Percentiles rank a stretch among this genome's conserved stretches.
Evolutionary conservation across 2,888 invertebrate species (phyloP).

Genomic region (Dermolepida albohirtum): DNA sequence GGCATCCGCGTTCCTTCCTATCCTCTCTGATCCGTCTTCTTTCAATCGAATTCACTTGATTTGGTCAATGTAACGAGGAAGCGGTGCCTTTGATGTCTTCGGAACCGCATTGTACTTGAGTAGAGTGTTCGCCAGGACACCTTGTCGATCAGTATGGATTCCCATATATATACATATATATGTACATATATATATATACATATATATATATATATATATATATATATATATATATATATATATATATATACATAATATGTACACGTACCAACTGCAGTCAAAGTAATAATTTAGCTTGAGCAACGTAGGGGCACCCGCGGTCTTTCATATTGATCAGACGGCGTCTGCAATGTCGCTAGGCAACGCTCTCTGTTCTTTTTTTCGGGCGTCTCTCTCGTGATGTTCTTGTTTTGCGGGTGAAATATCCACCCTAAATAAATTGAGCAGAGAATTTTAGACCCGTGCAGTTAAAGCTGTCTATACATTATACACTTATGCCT

Average conservation of each 20-base stretch:
- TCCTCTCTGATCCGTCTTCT: constrained; percentile 20
- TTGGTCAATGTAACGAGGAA: constrained; percentile 34
- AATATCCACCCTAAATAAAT: constrained; percentile 2
- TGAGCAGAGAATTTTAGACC: neutral
- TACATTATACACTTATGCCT: no score
- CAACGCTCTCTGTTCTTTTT: constrained; percentile 50
- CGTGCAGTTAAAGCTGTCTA: no score
- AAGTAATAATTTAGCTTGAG: constrained; percentile 50
- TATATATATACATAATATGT: no score
- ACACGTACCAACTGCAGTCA: constrained; percentile 46
- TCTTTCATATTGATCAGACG: constrained; percentile 60
- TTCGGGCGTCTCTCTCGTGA: constrained; percentile 45
- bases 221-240: no score
- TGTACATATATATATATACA: neutral
- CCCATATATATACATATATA: no score
- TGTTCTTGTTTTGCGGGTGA: constrained; percentile 17
- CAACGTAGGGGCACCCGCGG: constrained; percentile 48
- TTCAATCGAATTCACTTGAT: constrained; percentile 39
- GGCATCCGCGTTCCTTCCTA: constrained; percentile 25
- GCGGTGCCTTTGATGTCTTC: constrained; percentile 37
- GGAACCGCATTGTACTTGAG: constrained; percentile 11
- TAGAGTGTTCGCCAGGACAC: constrained; percentile 14
- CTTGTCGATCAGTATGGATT: constrained; percentile 1
- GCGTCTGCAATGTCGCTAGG: constrained; percentile 61
- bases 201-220: no score